phyloP scores from a whole-genome alignment of 1,140 invertebrate species.

The Artemia franciscana region DNA sequence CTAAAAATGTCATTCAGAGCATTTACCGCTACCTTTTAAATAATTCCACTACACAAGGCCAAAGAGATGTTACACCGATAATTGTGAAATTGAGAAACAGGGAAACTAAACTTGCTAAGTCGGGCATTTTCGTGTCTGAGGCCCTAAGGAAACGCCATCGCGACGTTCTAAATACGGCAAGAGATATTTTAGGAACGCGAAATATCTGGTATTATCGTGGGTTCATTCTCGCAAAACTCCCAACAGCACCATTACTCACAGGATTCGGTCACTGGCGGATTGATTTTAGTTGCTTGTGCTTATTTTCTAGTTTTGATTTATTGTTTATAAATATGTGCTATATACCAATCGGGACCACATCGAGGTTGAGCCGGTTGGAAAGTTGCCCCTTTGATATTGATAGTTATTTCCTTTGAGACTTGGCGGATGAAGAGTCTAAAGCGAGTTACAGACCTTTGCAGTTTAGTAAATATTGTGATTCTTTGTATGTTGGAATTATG shows the following conservation, averaged over 20 bases:
- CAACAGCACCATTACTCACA: no score
- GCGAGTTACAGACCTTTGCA: not conserved
- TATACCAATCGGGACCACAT: not conserved
- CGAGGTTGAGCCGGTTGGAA: not conserved
- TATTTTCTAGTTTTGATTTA: no score
- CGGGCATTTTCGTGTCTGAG: not conserved
- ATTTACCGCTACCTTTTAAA: not conserved
- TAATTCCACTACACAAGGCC: not conserved
- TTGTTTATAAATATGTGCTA: not conserved
- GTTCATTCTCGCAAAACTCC: no score
- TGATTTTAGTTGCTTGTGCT: no score
- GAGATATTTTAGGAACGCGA: not conserved
- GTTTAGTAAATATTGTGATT: not conserved
- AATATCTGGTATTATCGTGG: no score
- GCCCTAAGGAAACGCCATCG: not conserved
- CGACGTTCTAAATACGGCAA: not conserved
- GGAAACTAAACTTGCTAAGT: not conserved
- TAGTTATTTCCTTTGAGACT: no score
- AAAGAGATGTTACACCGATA: no score
- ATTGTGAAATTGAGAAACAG: no score
- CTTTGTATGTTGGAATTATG: not conserved
- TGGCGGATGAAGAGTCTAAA: no score
- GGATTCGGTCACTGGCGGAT: no score
- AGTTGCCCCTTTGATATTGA: not conserved
- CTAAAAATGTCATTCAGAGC: not conserved